These are phyloP conservation scores for Herpailurus yagouaroundi DNA, from an alignment of 2,113 vertebrate genomes.

Conservation along the genomic window DNA sequence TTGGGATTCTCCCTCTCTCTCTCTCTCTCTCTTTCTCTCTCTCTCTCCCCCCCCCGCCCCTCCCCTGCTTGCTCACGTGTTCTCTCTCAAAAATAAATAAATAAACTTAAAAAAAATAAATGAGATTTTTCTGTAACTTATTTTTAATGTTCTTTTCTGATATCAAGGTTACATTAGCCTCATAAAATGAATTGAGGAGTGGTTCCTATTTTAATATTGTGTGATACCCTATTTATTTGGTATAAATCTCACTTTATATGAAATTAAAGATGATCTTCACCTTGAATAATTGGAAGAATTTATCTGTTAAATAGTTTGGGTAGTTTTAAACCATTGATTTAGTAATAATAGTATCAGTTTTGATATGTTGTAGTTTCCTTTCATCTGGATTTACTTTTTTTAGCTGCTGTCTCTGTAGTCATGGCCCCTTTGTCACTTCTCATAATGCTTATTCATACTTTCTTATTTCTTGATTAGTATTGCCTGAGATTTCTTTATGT, in stretches of 20 bases:
- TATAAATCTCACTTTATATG: not conserved
- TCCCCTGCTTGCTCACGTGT: no score
- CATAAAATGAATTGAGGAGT: not conserved
- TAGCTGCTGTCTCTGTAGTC: not conserved
- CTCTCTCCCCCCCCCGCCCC: no score
- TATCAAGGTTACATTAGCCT: not conserved
- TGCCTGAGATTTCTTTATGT: not conserved
- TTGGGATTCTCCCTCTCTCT: no score
- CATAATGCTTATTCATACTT: not conserved
- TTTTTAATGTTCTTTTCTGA: not conserved
- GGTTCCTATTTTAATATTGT: not conserved
- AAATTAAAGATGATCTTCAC: not conserved
- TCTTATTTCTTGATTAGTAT: not conserved
- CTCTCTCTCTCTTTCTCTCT: no score
- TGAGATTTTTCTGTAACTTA: not conserved
- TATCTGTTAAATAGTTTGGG: not conserved
- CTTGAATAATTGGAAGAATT: not conserved
- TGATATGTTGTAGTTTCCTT: not conserved
- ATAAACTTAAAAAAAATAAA: not conserved
- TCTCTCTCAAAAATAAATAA: no score
- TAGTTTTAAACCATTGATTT: not conserved
- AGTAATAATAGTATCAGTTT: not conserved
- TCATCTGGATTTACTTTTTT: not conserved
- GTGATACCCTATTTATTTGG: not conserved
- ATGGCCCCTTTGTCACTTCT: not conserved